These are phyloP conservation scores for Thamnophis elegans DNA, from an alignment of 2,797 vertebrate species.

Conservation along the genomic window DNA sequence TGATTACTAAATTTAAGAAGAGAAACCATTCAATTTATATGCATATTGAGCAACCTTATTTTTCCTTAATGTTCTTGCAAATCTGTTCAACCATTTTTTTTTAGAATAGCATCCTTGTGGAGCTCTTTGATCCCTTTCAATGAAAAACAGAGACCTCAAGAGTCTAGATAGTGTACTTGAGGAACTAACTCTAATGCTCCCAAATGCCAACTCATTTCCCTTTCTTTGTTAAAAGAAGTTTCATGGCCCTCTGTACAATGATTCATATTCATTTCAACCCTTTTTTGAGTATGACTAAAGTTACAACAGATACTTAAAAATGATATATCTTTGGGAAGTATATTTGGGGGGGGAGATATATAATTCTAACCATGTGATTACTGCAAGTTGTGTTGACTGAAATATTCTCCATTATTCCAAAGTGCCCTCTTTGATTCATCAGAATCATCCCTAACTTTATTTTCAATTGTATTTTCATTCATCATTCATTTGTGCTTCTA, in stretches of 20 bases:
- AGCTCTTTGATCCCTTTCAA: conserved; percentile 21
- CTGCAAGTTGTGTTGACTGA: conserved; percentile 43
- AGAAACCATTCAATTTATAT: background rate
- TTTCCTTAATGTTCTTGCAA: background rate
- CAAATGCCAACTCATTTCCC: conserved; percentile 61
- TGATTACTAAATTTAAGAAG: background rate
- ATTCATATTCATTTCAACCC: conserved; percentile 60
- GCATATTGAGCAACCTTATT: background rate
- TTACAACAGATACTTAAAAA: background rate
- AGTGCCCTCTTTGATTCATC: conserved; percentile 37
- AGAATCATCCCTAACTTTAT: conserved; percentile 41
- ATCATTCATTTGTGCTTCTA: conserved; percentile 59
- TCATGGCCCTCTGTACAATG: conserved; percentile 44
- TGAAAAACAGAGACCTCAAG: conserved; percentile 50
- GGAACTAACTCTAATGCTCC: conserved; percentile 60
- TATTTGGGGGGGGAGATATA: conserved; percentile 23
- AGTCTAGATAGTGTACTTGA: conserved; percentile 36
- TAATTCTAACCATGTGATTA: conserved; percentile 45
- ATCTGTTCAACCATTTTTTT: conserved; percentile 31
- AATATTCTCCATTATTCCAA: conserved; percentile 40
- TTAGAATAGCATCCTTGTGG: conserved; percentile 3
- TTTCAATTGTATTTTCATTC: conserved; percentile 46
- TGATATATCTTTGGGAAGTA: background rate
- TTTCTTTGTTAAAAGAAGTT: conserved; percentile 55
- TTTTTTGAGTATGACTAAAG: background rate